A percentile compares a stretch with the other conserved stretches of the same genome.
These are phyloP conservation scores for Phycodurus eques DNA, from an alignment of 2,113 vertebrate genomes.

Conservation along the genomic window DNA sequence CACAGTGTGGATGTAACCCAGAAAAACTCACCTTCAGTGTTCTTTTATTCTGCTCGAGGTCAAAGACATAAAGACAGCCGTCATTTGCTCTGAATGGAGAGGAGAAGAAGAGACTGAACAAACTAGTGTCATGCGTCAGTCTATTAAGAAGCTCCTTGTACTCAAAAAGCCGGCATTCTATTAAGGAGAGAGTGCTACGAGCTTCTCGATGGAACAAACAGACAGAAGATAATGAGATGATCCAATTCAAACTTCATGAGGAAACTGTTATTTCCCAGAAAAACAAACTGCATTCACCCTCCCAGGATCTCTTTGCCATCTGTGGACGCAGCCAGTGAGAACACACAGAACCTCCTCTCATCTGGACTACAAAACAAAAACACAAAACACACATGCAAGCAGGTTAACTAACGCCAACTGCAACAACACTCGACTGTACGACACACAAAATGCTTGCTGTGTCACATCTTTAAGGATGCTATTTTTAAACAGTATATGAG, in stretches of 20 bases:
- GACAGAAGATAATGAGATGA: neutral
- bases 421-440: neutral
- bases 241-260: constrained; percentile 13
- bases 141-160: neutral
- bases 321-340: constrained; percentile 85
- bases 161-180: neutral
- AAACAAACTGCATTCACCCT: constrained; percentile 74
- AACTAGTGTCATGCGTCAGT: neutral
- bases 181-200: neutral
- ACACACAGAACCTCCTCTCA: constrained; percentile 88
- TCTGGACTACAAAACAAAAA: constrained; percentile 77
- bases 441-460: constrained; percentile 24
- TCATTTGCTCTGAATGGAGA: constrained; percentile 81
- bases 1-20: neutral
- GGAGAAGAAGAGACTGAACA: neutral
- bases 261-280: neutral
- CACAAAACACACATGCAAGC: constrained; percentile 15
- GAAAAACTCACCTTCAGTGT: constrained; percentile 81
- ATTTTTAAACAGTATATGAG: constrained; percentile 18
- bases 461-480: constrained; percentile 23
- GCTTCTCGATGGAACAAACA: neutral
- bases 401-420: constrained; percentile 19
- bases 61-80: constrained; percentile 88
- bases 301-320: constrained; percentile 88
- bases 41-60: constrained; percentile 85